Evolutionary conservation across 2,113 vertebrate genomes (phyloP), one percentile per base, ranked within the genome.

Genomic region (Callionymus lyra): DNA sequence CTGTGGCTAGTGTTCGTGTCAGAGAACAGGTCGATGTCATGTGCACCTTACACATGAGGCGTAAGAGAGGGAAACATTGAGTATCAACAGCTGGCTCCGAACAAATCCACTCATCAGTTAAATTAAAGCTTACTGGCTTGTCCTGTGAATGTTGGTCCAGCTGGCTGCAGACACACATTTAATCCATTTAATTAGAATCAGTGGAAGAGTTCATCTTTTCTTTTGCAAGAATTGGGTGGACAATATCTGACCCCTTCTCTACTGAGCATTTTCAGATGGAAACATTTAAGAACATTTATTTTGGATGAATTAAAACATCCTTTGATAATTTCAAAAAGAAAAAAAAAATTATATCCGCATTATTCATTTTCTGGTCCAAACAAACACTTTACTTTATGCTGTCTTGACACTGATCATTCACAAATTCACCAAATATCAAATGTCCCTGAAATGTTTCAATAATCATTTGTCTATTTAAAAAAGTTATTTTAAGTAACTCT

Each of bases 61-160:
- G 63, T 50, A 59, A 49, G 6, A 6, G 50, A 6, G 50, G 59
- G 56, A 27, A 3, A 49, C 56, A 32, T 48, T 32, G 41, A 34
- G 18, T 60, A 51, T 56, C 72, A 67, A 56, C 74, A 80, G 77
- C 65, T 74, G 72, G 62, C 50, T 44, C 42, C 42, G 18, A 53
- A 56, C 48, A 68, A 74, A 75, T 72, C 70, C 65, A 78, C 63
- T 74, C 74, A 74, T 77, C 68, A 70, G 55, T 70, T 53, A 68
- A 71, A 80, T 76, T 68, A 72, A 75, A 77, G 55, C 59, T 64
- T 55, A 70, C 53, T 64, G 55, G 44, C 34, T 71, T 68, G 50
- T 56, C 50, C 39, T 54, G 46, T 57, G 50, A 53, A 54, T 53
- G 52, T 62, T 70, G 63, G 59, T 74, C 59, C 59, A 51, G 47